These are phyloP conservation scores for Sesamia inferens DNA, from an alignment of 2,888 invertebrate genomes.

Conservation along the genomic window DNA sequence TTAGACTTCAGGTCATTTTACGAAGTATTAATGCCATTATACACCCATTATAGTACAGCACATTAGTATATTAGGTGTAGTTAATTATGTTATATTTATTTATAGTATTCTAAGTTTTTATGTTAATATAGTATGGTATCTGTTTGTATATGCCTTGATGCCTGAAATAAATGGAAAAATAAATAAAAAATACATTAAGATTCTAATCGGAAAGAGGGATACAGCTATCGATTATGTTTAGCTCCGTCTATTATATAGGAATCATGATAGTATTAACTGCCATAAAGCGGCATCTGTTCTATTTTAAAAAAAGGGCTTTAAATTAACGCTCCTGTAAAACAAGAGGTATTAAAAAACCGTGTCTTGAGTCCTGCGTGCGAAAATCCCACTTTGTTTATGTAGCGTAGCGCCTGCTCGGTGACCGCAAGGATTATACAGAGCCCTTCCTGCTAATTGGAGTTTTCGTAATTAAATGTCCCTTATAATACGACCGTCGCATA, in stretches of 20 bases:
- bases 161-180: too few relatives aligned
- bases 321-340: background rate
- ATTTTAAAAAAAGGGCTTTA: background rate
- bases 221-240: background rate
- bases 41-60: too few relatives aligned
- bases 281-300: background rate
- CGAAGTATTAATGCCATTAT: background rate
- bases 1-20: background rate
- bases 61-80: too few relatives aligned
- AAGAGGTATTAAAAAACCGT: background rate
- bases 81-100: too few relatives aligned
- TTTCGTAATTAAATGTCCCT: constrained; percentile 60
- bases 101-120: too few relatives aligned
- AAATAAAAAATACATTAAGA: too few relatives aligned
- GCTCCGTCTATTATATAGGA: background rate
- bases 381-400: constrained; percentile 32
- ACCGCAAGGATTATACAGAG: constrained; percentile 58
- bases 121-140: too few relatives aligned
- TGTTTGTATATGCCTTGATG: too few relatives aligned
- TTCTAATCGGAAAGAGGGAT: background rate
- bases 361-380: background rate
- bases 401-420: constrained; percentile 54
- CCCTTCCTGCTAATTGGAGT: constrained; percentile 60
- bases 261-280: background rate
- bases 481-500: constrained; percentile 48